Conservation (phyloP, 2,113 vertebrate genomes). For the Delphinus delphis region DNA sequence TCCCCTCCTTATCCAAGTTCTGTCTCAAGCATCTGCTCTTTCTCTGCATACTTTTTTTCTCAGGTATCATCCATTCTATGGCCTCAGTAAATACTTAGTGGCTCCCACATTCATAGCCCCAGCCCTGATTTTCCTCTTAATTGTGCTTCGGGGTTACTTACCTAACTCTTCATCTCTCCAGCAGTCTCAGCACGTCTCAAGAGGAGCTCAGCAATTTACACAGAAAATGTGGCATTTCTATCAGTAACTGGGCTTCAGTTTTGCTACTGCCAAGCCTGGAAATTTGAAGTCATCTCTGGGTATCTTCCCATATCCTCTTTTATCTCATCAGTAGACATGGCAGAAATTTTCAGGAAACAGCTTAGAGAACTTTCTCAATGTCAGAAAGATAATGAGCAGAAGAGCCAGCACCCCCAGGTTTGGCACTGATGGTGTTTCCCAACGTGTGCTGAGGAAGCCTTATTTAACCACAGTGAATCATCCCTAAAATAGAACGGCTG, state of each 20-base stretch:
- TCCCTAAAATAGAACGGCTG: neutral
- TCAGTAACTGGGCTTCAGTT: neutral
- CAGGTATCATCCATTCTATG: neutral
- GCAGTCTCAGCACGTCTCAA: neutral
- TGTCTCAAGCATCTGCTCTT: neutral
- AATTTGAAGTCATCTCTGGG: neutral
- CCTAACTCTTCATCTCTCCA: neutral
- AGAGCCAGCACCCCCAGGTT: neutral
- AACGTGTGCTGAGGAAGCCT: neutral
- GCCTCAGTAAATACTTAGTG: neutral
- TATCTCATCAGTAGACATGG: neutral
- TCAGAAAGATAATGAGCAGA: neutral
- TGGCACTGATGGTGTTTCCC: neutral
- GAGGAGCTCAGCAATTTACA: neutral
- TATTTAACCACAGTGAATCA: neutral
- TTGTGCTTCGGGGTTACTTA: rapidly evolving
- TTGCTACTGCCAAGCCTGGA: neutral
- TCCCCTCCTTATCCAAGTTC: neutral
- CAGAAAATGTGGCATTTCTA: neutral
- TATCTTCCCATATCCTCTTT: neutral
- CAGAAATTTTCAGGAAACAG: neutral
- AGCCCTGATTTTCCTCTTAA: neutral
- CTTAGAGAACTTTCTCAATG: neutral
- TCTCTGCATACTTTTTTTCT: neutral
- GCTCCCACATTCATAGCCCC: neutral